These are phyloP conservation scores for Xiphorhynchus erythropygius DNA, from an alignment of 2,797 vertebrate species.

Conservation along the genomic window DNA sequence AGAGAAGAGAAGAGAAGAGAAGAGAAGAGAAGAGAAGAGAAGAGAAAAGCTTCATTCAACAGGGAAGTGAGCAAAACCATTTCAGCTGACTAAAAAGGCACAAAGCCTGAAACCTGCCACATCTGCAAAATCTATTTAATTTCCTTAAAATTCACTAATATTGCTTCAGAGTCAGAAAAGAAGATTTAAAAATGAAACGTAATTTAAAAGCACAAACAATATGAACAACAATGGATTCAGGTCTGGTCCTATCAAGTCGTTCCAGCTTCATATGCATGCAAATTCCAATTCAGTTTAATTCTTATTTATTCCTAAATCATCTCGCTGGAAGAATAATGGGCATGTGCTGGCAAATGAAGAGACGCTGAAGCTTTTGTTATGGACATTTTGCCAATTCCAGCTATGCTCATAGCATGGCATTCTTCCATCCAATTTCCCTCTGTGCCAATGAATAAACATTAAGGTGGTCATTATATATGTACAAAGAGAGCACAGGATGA, in stretches of 20 bases:
- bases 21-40: too few relatives aligned
- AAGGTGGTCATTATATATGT: neutral
- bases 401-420: neutral
- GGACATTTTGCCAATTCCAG: constrained; percentile 16
- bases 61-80: too few relatives aligned
- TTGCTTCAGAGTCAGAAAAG: neutral
- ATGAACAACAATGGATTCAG: neutral
- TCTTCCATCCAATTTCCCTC: constrained; percentile 36
- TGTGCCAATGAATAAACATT: constrained; percentile 22
- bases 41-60: too few relatives aligned
- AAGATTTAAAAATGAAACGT: neutral
- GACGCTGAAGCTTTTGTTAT: neutral
- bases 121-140: neutral
- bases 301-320: constrained; percentile 24
- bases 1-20: too few relatives aligned
- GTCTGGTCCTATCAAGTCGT: neutral
- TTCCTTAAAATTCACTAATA: neutral
- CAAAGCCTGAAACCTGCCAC: neutral
- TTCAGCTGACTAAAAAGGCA: neutral
- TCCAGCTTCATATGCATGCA: neutral
- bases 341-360: neutral
- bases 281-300: constrained; percentile 20
- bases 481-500: neutral
- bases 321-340: neutral
- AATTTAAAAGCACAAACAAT: neutral